Base-by-base conservation (phyloP, 2,797 vertebrate species). In the Todus mexicanus region DNA sequence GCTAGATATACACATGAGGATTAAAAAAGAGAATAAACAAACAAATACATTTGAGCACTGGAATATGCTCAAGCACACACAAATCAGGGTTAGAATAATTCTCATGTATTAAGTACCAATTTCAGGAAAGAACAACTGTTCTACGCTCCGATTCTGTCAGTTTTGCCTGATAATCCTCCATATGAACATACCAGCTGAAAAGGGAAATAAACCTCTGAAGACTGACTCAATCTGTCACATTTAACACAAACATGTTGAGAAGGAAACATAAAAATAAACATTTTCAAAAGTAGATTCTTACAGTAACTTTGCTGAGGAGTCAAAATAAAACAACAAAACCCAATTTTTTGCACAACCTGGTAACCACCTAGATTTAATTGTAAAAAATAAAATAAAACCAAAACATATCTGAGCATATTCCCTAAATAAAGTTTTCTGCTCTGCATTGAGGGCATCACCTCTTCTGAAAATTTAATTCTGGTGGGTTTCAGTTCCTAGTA, bases 71-170 rank as follows among this genome's bases (percentile, higher is more conserved):
- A 82, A 79, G 35, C 53, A 77, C 12, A 59, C 10, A 77, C 6
- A 80, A 38, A 77, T 21, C 2, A 4, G 18, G 38, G 38, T 80
- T 3, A 54, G 25, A 90, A 27, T n/a, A 81, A 43, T 18, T 70
- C 72, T 87, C 53, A 47, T 0, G 9, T 19, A 80, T 59, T 76
- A 80, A 80, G 61, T 38, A 89, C 33, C 73, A 53, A 31, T 76
- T 93, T 90, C 43, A 63, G 45, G 79, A 74, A 85, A 80, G 72
- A 89, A 85, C 75, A 85, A 89, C 63, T 75, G 70, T 70, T 80
- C 63, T 43, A 4, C 0, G 1, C 21, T 85, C 69, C 0, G 4
- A 72, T 91, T 94, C 84, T 84, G 72, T 40, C 76, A 83, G 76
- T 72, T 89, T 77, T 75, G 76, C 87, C 59, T 43, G 17, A 47